Base-by-base conservation (phyloP, 2,113 vertebrate genomes). In the Syngnathus scovelli region DNA sequence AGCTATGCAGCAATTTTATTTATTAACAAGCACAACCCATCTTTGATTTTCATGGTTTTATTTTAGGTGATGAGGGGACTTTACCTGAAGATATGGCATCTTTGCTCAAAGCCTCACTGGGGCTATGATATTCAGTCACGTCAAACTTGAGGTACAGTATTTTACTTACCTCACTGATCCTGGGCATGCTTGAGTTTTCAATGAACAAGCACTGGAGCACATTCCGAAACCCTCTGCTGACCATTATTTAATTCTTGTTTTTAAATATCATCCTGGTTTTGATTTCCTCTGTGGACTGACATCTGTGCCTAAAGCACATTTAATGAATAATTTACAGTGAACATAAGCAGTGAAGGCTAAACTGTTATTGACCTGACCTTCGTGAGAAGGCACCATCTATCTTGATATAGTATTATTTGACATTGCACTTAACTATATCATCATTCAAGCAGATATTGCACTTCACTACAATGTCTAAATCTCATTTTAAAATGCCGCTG, bases 51-150 rank as follows among this genome's bases (percentile, higher is more conserved):
- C 11, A 23, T 55, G 4, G n/a, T 85, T 54, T 85, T 55, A 85
- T 75, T 85, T 54, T 69, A 98, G 96, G 92, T 80, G 92, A 86
- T 49, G 94, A 94, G 81, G 94, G 93, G 38, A 83, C 78, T 71
- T 91, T 97, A 84, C 92, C 94, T 68, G 90, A 94, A 83, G 94
- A 98, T 81, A 95, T 98, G 91, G 95, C 95, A n/a, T 93, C 94
- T 0, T 86, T 98, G 79, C 85, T 99, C 49, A 99, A 95, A 90
- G 92, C 93, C 15, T 96, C 95, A 0, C 87, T 99, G 83, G 96
- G 96, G 81, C 88, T 99, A 81, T 98, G 87, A 95, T 70, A 13
- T 41, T 3, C 16, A 78, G 61, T 70, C 33, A 23, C 44, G n/a
- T 51, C 58, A 63, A 54, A 69, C 55, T 65, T 27, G 11, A 58